Evolutionary conservation across 35 echinoderm and acorn worm genomes (phyloP).

Genomic region (Hemicentrotus pulcherrimus): DNA sequence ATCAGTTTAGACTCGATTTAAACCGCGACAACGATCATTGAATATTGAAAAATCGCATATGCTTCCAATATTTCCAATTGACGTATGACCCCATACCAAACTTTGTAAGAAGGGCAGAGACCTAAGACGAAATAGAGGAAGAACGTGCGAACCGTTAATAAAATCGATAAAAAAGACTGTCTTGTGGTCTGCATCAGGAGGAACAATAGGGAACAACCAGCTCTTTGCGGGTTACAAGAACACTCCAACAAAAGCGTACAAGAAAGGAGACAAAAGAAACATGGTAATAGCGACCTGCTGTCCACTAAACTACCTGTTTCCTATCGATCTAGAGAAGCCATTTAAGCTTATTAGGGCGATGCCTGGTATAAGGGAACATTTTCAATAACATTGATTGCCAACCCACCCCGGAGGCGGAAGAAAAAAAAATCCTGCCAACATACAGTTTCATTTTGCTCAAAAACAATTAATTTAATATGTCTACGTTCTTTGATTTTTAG

Average conservation of each 20-base stretch:
- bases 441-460: too few relatives aligned
- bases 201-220: background rate
- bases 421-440: background rate
- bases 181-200: background rate
- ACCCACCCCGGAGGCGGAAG: background rate
- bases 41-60: too few relatives aligned
- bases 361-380: background rate
- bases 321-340: background rate
- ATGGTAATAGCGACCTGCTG: background rate
- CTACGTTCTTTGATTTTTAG: too few relatives aligned
- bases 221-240: background rate
- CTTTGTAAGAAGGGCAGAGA: too few relatives aligned
- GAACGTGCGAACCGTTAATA: background rate
- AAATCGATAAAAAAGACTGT: background rate
- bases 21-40: too few relatives aligned
- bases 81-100: too few relatives aligned
- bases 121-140: background rate
- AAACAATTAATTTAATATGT: too few relatives aligned
- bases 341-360: background rate
- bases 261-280: background rate
- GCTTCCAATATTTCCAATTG: too few relatives aligned
- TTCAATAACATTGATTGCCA: background rate
- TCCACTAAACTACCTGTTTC: background rate
- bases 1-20: too few relatives aligned
- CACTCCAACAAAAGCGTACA: background rate